A percentile compares a stretch with the other conserved stretches of the same genome.
These are phyloP conservation scores for Arizona elegans DNA, from an alignment of 2,113 vertebrate genomes.

Conservation along the genomic window DNA sequence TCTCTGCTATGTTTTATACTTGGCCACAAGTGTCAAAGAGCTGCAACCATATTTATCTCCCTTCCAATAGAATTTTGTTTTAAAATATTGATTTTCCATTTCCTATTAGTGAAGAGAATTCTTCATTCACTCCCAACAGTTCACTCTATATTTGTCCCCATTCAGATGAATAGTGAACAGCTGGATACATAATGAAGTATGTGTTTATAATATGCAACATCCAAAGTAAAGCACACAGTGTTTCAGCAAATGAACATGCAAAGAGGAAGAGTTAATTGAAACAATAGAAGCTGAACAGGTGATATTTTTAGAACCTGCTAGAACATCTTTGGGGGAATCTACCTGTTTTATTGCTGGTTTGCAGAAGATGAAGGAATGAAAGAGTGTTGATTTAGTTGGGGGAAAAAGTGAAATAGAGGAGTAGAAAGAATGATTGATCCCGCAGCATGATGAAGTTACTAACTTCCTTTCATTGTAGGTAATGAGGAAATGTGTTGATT, in stretches of 20 bases:
- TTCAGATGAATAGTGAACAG: not conserved
- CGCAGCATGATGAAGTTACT: not conserved
- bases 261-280: not conserved
- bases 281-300: not conserved
- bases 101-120: not conserved
- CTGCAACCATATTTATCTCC: not conserved
- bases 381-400: not conserved
- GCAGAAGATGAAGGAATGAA: not conserved
- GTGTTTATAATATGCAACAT: not conserved
- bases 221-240: not conserved
- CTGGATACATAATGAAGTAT: not conserved
- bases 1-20: not conserved
- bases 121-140: not conserved
- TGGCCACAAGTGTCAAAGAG: not conserved
- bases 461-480: not conserved
- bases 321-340: not conserved
- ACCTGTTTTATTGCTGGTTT: not conserved
- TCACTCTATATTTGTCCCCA: not conserved
- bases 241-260: not conserved
- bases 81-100: not conserved
- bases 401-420: not conserved
- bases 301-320: not conserved
- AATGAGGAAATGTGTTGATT: not conserved
- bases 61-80: not conserved
- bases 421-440: not conserved